A percentile compares a stretch with the other conserved stretches of the same genome.
These are phyloP conservation scores for Cochlearius cochlearius DNA, from an alignment of 2,113 vertebrate genomes.

Conservation along the genomic window DNA sequence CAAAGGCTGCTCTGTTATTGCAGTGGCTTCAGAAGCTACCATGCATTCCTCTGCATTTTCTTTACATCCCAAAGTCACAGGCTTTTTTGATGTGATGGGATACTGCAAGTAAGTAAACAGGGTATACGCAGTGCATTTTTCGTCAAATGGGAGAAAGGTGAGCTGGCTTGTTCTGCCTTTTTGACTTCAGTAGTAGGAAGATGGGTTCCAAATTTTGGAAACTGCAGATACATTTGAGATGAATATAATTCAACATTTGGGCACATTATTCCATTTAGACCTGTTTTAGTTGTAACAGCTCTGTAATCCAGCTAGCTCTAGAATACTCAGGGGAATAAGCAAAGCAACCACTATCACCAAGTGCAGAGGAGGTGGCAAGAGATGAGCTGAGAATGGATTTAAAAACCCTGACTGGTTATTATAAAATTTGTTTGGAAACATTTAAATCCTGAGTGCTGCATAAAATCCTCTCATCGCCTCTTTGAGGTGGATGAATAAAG, in stretches of 20 bases:
- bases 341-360: neutral
- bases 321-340: slow-evolving; percentile 5
- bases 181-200: neutral
- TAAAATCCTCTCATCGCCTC: slow-evolving; percentile 55
- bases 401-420: slow-evolving; percentile 15
- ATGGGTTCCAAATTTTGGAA: slow-evolving; percentile 18
- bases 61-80: neutral
- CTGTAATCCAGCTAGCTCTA: slow-evolving; percentile 13
- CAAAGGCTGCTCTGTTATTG: neutral
- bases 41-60: neutral
- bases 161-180: neutral
- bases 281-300: slow-evolving; percentile 3
- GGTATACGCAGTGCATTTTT: neutral
- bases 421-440: slow-evolving; percentile 51
- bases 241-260: neutral
- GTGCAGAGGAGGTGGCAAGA: slow-evolving; percentile 36
- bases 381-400: slow-evolving; percentile 20
- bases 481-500: slow-evolving; percentile 60
- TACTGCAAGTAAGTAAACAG: neutral
- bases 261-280: neutral
- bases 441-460: slow-evolving; percentile 37
- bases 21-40: neutral
- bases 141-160: slow-evolving; percentile 4
- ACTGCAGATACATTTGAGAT: neutral
- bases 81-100: neutral